Base-by-base conservation (phyloP, 2,113 vertebrate species). In the Cheilinus undulatus region DNA sequence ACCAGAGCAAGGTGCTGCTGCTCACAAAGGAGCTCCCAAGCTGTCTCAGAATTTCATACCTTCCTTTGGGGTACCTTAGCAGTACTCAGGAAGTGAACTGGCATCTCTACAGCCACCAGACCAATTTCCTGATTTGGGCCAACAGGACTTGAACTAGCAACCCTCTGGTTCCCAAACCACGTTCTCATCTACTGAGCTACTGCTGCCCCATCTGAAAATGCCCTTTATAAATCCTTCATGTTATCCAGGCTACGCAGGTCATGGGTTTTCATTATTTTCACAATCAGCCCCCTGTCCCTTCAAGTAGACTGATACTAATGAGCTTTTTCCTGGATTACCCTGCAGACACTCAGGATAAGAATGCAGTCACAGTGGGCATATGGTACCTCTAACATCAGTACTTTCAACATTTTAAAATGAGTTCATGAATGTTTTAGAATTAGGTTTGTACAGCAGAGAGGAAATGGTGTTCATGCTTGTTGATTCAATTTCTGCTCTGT, bases 401-500 rank as follows among this genome's bases (percentile, higher is more conserved):
- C 40, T 67, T 17, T 40, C 12, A 15, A 12, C 43, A 46, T 19
- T 59, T 42, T 56, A 23, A 52, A 76, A 73, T 83, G 17, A 76
- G n/a, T 50, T 64, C 53, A 19, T 14, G 38, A 14, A 14, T 3
- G 12, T 38, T 59, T 45, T 23, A 76, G 67, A 80, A 85, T 69
- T 72, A 69, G 58, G 4, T 51, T 52, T 36, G 10, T 30, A 23
- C 24, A 28, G 22, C 24, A 32, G 54, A 70, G 28, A 46, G 51
- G 52, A 56, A 53, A 30, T 71, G 73, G 10, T 42, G 57, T 64
- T 15, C 60, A n/a, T 7, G 4, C 11, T 28, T 69, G 58, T 63
- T 77, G 24, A 19, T 12, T 54, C 43, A 59, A 78, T 81, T 78
- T 83, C 2, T 19, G 24, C 15, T 67, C 51, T n/a, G 23, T 11